Base-by-base conservation (phyloP, 2,797 vertebrate genomes). In the Enteromius anoplus region DNA sequence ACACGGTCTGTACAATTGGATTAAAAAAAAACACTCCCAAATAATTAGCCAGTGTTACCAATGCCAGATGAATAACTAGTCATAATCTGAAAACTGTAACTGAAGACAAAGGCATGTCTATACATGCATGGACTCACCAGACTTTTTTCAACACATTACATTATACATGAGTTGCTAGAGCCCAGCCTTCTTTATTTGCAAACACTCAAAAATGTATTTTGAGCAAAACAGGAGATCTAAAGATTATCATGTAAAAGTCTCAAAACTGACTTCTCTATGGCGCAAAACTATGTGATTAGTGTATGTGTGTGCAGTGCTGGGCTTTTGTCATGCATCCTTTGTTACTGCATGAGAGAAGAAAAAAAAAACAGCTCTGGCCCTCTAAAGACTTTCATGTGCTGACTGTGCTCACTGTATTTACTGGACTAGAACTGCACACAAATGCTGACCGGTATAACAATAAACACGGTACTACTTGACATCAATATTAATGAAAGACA, bases 311-410 rank as follows among this genome's bases (percentile, higher is more conserved):
- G 60, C 15, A n/a, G 10, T 19, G 58, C 26, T 62, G 19, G 4
- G 42, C 37, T 58, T 68, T 55, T 71, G 82, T 78, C 66, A 83
- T 34, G 51, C 51, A 49, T 64, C 53, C 66, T 78, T 83, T 83
- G 82, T 83, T 83, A 21, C 65, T 71, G 65, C 51, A 76, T 60
- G 64, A 77, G 6, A 7, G 42, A 5, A 3, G 32, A 32, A 32
- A 32, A 7, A 32, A 7, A 83, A 49, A 69, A 51, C 8, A 62
- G 21, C 64, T 47, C 26, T 1, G 47, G 60, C 71, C 45, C 32
- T 75, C 42, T 40, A 53, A 17, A 82, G 23, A 68, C 58, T 51
- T 64, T n/a, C 42, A 55, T 83, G 40, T 71, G 66, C 75, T 78
- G 51, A 83, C 53, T 70, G 47, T 45, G 34, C 14, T 42, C 11